Evolutionary conservation across 2,797 vertebrate genomes (phyloP).

Genomic region (Lycodopsis pacificus): DNA sequence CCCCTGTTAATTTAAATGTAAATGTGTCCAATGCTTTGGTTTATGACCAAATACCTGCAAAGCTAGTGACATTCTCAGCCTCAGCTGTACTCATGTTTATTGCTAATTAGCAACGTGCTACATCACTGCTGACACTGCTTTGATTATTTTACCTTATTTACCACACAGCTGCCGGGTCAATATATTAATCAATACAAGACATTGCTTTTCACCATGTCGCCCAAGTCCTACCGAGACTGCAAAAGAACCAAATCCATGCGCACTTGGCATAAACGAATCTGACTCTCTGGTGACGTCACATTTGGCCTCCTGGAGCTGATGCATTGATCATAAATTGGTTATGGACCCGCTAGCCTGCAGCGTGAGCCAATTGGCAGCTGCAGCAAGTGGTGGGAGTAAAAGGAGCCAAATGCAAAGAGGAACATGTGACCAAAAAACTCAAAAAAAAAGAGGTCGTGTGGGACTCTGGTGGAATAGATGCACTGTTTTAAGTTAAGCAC

Average conservation of each 20-base stretch:
- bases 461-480: slow-evolving; percentile 28
- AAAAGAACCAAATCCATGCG: neutral
- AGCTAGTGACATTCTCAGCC: too few species aligned
- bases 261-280: neutral
- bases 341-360: neutral
- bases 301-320: neutral
- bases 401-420: neutral
- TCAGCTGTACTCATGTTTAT: neutral
- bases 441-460: slow-evolving; percentile 10
- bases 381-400: neutral
- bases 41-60: neutral
- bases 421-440: slow-evolving; percentile 12
- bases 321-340: slow-evolving; percentile 34
- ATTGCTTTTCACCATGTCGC: neutral
- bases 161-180: neutral
- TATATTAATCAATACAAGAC: neutral
- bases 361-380: neutral
- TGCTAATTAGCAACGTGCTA: neutral
- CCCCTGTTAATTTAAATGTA: neutral
- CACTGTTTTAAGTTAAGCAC: slow-evolving; percentile 47
- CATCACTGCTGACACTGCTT: neutral
- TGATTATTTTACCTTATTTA: neutral
- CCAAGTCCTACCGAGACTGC: neutral
- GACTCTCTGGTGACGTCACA: neutral
- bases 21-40: neutral